Base-by-base conservation (phyloP, 2,797 vertebrate species). In the Tapera naevia region DNA sequence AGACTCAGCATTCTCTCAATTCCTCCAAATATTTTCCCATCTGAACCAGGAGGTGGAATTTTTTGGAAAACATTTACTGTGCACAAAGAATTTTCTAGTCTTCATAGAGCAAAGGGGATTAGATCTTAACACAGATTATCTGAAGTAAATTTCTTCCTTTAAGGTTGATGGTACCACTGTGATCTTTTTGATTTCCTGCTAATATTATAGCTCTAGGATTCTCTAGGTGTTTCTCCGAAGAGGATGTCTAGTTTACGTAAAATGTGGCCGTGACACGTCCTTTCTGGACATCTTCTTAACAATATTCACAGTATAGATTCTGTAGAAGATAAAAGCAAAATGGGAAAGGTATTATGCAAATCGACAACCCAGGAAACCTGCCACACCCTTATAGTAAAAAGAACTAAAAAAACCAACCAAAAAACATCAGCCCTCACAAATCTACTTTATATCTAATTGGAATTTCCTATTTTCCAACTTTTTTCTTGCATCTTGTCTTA, bases 251-350 rank as follows among this genome's bases (percentile, higher is more conserved):
- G 12, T 80, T 94, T 86, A 24, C 41, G 35, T 74, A 28, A 70
- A 80, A 80, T 12, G 2, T n/a, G 37, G 25, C 41, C 28, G 6
- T 48, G 33, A 8, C 71, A 18, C 17, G 83, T 89, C 51, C 46
- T 65, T 89, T 71, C 61, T 64, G 37, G 37, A 15, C n/a, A 17
- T 60, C 61, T 57, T 71, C 65, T n/a, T n/a, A n/a, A 30, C 54
- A 79, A 61, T 0, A 0, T 27, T 67, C 25, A 64, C 10, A 1
- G 3, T 10, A 19, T 43, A 54, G 11, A 51, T 81, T 84, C 86
- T 91, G 35, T 78, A 60, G 32, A 78, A 64, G 4, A 57, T 39
- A 80, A 86, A 80, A 80, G 13, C 24, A 75, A 74, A 88, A 76
- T 43, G 17, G 2, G 3, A 22, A 88, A 61, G 24, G 4, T 2